Conservation (phyloP, 2,113 vertebrate genomes). For the Neolamprologus fasciatus region DNA sequence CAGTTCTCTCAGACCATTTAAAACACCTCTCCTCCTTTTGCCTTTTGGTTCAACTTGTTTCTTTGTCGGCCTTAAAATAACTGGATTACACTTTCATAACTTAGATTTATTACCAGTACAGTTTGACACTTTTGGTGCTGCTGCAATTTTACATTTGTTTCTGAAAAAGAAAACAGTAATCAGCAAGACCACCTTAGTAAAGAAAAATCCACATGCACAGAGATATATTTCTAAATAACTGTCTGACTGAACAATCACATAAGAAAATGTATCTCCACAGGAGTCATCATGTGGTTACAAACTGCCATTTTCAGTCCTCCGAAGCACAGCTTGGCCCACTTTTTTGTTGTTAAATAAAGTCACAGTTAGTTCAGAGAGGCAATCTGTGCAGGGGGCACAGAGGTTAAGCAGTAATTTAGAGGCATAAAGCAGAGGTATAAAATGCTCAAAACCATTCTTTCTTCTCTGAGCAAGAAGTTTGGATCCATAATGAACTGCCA, state of each 20-base stretch:
- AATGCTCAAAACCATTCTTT: not conserved
- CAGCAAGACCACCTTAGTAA: not conserved
- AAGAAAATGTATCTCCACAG: not conserved
- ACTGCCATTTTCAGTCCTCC: not conserved
- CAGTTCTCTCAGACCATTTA: not conserved
- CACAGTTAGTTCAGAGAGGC: not conserved
- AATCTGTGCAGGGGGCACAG: not conserved
- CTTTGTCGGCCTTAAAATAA: not conserved
- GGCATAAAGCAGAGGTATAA: conserved; percentile 20
- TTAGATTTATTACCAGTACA: not conserved
- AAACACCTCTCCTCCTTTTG: not conserved
- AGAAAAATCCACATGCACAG: not conserved
- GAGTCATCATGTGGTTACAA: not conserved
- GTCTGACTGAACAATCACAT: not conserved
- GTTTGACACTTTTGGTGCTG: not conserved
- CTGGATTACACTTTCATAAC: not conserved
- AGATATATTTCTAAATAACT: not conserved
- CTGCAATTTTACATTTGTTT: not conserved
- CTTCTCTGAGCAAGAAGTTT: not conserved
- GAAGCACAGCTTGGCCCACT: not conserved
- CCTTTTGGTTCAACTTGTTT: not conserved
- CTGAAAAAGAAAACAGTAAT: not conserved
- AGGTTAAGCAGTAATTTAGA: conserved; percentile 36
- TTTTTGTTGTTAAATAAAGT: not conserved
- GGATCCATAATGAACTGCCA: conserved; percentile 22